Conservation (phyloP, 2,888 invertebrate species). For the Chesias legatella region DNA sequence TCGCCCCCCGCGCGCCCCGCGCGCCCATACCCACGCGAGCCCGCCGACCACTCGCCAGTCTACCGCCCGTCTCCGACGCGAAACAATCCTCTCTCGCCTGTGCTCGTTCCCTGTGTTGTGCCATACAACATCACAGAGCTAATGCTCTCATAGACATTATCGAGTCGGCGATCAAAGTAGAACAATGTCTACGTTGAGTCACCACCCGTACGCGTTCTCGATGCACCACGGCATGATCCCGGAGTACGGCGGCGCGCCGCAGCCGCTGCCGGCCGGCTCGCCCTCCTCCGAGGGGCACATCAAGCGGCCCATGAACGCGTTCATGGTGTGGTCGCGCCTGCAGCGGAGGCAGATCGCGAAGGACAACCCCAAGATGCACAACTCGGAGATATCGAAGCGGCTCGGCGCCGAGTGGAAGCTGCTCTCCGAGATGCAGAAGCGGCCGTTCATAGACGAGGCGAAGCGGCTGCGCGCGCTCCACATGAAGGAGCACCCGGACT, state of each 20-base stretch:
- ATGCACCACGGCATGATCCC: constrained; percentile 75
- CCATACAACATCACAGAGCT: constrained; percentile 56
- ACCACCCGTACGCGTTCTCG: constrained; percentile 77
- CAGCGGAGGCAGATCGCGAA: constrained; percentile 95
- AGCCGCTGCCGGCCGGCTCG: constrained; percentile 69
- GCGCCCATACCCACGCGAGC: constrained; percentile 52
- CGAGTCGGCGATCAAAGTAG: constrained; percentile 37
- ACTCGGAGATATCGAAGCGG: constrained; percentile 93
- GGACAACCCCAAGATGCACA: constrained; percentile 96
- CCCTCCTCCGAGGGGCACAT: constrained; percentile 87
- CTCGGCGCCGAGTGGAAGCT: constrained; percentile 97
- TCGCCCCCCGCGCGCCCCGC: constrained; percentile 67
- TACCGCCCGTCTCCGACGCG: constrained; percentile 72
- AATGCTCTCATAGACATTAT: constrained; percentile 57
- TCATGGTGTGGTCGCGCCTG: constrained; percentile 97
- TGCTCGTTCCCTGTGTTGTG: constrained; percentile 66
- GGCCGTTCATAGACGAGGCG: constrained; percentile 97
- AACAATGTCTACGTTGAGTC: constrained; percentile 74
- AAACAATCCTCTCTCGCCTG: constrained; percentile 61
- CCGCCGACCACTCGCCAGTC: constrained; percentile 60
- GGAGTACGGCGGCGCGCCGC: constrained; percentile 66
- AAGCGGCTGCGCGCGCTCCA: constrained; percentile 92
- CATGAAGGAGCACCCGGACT: constrained; percentile 95
- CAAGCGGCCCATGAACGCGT: constrained; percentile 98
- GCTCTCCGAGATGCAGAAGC: constrained; percentile 90